Percentiles rank a stretch among this genome's conserved stretches.
Evolutionary conservation across 2,797 vertebrate genomes (phyloP).

Genomic region (Oryzias dopingdopingensis): DNA sequence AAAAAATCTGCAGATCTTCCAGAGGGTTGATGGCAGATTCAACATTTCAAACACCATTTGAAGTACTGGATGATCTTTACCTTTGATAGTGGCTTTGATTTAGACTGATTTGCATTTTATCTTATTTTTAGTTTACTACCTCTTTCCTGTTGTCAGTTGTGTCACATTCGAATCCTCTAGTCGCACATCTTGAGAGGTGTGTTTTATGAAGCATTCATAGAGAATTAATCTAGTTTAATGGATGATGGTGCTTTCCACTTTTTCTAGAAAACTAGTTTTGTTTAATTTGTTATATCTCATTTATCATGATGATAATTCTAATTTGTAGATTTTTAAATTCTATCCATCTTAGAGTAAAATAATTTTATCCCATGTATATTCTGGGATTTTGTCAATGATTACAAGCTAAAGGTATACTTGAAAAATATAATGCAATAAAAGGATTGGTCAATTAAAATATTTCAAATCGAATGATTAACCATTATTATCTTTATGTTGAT

Average conservation of each 20-base stretch:
- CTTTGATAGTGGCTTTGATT: not conserved
- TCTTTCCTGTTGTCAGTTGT: slow-evolving; percentile 1
- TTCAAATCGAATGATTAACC: no score
- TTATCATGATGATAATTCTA: no score
- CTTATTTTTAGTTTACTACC: not conserved
- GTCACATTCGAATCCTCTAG: slow-evolving; percentile 22
- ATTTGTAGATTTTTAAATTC: no score
- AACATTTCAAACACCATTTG: not conserved
- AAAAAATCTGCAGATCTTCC: not conserved
- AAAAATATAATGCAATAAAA: no score
- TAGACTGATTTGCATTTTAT: not conserved
- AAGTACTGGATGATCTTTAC: not conserved
- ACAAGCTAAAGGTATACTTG: no score
- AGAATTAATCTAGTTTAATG: slow-evolving; percentile 10
- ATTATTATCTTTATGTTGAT: no score
- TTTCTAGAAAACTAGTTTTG: no score
- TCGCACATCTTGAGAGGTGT: slow-evolving; percentile 21
- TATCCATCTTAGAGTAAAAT: no score
- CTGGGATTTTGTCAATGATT: no score
- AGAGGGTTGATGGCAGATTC: not conserved
- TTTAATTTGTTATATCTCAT: no score
- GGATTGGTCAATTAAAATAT: no score
- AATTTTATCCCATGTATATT: no score
- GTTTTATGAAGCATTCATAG: slow-evolving; percentile 25
- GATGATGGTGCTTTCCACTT: slow-evolving; percentile 6